Base-by-base conservation (phyloP, 2,797 vertebrate species). In the Manis crassicaudata region DNA sequence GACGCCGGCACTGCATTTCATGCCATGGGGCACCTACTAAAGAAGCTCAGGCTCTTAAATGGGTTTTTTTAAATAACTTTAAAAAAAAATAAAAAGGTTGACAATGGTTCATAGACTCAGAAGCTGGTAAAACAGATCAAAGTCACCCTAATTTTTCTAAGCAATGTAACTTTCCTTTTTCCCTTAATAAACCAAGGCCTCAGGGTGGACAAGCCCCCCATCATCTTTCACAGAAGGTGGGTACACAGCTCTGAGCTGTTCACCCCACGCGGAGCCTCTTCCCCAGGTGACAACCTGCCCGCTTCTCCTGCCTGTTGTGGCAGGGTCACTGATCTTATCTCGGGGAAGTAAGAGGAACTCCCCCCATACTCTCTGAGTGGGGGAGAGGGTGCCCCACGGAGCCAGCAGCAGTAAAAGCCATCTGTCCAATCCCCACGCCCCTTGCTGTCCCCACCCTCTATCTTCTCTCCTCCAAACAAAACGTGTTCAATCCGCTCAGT, bases 391-490 rank as follows among this genome's bases (percentile, higher is more conserved):
- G 32, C 12, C 27, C 29, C n/a, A n/a, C 3, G 18, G 56, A 40
- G 37, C 50, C 32, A 73, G 29, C 12, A 92, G 43, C 32, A 83
- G 77, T 65, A 92, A 92, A 92, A 65, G 70, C 58, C 77, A 43
- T 56, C 80, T 20, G 18, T 72, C 54, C 29, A 29, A 56, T 81
- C 21, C n/a, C 76, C 35, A 65, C 27, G 80, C 50, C 60, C 11
- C 54, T 81, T 3, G 1, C 21, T 17, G 11, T 50, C 16, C 40
- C 7, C 3, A 40, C 5, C 62, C 65, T 56, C 14, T 72, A 60
- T 54, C 82, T 32, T 68, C 58, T 89, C 58, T 80, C 29, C 43
- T 88, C 37, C 67, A 37, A 95, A 96, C 68, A 82, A 87, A 93
- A 82, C 23, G 80, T n/a, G 40, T 40, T 76, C 27, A 90, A 63